Evolutionary conservation across 2,888 invertebrate species (phyloP).

Genomic region (Erpobdella octoculata): DNA sequence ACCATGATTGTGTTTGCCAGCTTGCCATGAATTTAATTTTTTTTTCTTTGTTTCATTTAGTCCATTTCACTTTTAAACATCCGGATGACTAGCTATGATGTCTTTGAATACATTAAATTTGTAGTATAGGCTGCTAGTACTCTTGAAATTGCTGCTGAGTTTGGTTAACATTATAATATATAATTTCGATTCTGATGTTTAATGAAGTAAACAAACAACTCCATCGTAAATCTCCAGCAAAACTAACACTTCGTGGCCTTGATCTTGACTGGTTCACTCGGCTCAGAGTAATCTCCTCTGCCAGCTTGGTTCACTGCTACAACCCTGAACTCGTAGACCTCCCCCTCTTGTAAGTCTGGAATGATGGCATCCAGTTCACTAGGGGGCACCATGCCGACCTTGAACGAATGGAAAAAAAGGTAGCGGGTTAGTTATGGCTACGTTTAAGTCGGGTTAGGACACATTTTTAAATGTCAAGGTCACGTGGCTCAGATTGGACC

Average conservation of each 20-base stretch:
- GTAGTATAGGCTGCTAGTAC: neutral
- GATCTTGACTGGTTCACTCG: conserved; percentile 22
- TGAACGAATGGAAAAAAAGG: neutral
- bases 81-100: too few relatives aligned
- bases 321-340: conserved; percentile 93
- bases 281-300: conserved; percentile 59
- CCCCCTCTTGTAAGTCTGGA: conserved; percentile 85
- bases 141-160: neutral
- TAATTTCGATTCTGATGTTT: neutral
- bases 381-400: conserved; percentile 33
- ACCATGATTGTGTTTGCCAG: too few relatives aligned
- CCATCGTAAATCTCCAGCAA: too few relatives aligned
- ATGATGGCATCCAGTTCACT: conserved; percentile 61
- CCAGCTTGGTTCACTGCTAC: conserved; percentile 94
- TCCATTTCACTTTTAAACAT: too few relatives aligned
- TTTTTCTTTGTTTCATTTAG: too few relatives aligned
- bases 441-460: neutral
- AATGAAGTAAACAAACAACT: too few relatives aligned
- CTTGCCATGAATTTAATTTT: too few relatives aligned
- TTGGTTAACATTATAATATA: neutral
- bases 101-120: too few relatives aligned
- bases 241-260: conserved; percentile 28
- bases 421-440: neutral
- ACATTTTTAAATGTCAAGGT: neutral
- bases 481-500: neutral